Evolutionary conservation across 2,797 vertebrate genomes (phyloP).

Genomic region (Podarcis lilfordi): DNA sequence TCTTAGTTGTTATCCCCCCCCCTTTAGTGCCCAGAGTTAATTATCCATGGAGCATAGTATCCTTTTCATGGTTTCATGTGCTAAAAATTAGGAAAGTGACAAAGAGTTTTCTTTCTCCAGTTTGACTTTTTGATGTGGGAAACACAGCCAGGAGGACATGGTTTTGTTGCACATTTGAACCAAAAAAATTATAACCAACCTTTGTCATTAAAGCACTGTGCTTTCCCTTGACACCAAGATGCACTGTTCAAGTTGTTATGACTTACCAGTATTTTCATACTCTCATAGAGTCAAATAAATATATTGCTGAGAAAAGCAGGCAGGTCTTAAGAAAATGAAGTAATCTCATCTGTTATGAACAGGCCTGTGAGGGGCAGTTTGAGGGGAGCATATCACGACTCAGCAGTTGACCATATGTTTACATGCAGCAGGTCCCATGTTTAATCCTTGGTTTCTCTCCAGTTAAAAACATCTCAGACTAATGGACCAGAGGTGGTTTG

Average conservation of each 20-base stretch:
- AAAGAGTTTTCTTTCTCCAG: neutral
- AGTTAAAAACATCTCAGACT: too few relatives aligned
- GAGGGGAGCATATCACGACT: too few relatives aligned
- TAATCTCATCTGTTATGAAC: neutral
- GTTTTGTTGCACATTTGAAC: neutral
- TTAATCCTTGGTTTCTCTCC: too few relatives aligned
- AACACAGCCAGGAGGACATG: neutral
- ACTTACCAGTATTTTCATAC: neutral
- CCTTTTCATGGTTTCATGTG: slow-evolving; percentile 10
- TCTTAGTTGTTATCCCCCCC: slow-evolving; percentile 6
- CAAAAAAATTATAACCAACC: neutral
- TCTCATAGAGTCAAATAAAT: neutral
- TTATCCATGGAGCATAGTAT: neutral
- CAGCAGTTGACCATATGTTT: neutral
- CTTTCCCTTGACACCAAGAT: neutral
- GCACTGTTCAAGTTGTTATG: neutral
- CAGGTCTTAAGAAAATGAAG: neutral
- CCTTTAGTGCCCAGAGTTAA: neutral
- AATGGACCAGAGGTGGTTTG: too few relatives aligned
- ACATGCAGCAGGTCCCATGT: too few relatives aligned
- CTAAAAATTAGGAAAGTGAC: slow-evolving; percentile 14
- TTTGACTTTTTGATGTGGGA: neutral
- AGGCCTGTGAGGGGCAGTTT: too few relatives aligned
- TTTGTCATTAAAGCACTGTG: neutral
- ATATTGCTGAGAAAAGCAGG: neutral